Evolutionary conservation across 2,113 vertebrate species (phyloP).

Genomic region (Corynorhinus townsendii): DNA sequence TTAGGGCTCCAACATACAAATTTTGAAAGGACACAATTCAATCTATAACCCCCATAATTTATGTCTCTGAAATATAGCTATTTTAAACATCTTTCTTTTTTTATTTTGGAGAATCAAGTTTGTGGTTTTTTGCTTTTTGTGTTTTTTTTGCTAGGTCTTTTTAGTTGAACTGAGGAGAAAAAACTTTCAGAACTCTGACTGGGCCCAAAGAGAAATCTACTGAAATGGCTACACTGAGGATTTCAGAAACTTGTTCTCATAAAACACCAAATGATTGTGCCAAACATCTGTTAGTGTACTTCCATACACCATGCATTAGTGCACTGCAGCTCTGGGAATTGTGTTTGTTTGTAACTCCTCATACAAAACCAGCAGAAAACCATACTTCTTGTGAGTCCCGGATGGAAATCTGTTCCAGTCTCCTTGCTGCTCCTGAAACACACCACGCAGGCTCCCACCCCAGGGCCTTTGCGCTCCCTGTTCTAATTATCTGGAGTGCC

Average conservation of each 20-base stretch:
- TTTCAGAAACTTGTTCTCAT: slow-evolving; percentile 4
- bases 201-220: neutral
- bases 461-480: neutral
- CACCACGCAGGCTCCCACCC: neutral
- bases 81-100: neutral
- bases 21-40: neutral
- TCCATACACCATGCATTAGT: neutral
- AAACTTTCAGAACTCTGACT: neutral
- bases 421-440: neutral
- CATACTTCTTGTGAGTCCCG: neutral
- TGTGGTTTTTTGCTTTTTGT: too few relatives aligned
- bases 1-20: neutral
- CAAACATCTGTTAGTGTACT: slow-evolving; percentile 21
- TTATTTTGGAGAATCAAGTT: neutral
- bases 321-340: neutral
- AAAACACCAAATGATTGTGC: slow-evolving; percentile 11
- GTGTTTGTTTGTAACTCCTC: neutral
- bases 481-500: neutral
- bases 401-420: neutral
- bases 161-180: neutral
- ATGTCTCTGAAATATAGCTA: neutral
- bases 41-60: neutral
- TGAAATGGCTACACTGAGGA: neutral
- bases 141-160: neutral
- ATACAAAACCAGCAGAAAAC: neutral